Base-by-base conservation (phyloP, 2,113 vertebrate species). In the Nothocercus julius region DNA sequence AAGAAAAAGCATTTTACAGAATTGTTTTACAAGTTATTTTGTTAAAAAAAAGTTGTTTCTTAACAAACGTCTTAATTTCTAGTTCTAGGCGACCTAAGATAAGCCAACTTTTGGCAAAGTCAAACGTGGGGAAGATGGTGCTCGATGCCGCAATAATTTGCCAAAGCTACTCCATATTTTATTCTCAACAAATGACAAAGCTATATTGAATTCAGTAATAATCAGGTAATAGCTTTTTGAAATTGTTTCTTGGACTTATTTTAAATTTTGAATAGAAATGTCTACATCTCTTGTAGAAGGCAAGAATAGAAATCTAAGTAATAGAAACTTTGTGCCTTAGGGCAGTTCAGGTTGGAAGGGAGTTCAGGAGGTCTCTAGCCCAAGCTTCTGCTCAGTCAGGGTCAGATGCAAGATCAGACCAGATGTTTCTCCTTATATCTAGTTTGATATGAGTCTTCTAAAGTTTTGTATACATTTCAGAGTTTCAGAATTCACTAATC, bases 241-340 rank as follows among this genome's bases (percentile, higher is more conserved):
- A 84, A 40, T 30, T 2, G 2, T 7, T 59, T 83, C 10, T 54
- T 70, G 3, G 1, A 11, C 14, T 1, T 2, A 24, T 30, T 36
- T 6, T 34, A 38, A 19, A 19, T 81, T 84, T 54, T 32, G 28
- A 56, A 13, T 11, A 53, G 15, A 4, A 28, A 42, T 27, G 17
- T 7, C 38, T 28, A 30, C 27, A 66, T 19, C 25, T 28, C 27
- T 28, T 64, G 18, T 38, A 66, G 63, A 66, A 66, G 11, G 27
- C 27, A 22, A 27, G 38, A 66, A 16, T 34, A 42, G 38, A 66
- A 42, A 34, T 2, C 5, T 47, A 42, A 47, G 45, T 18, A 17
- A 10, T 11, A 13, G 3, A 53, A 3, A 40, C 5, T 21, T 8
- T 1, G 0, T 66, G 7, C n/a, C 8, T 27, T 1, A n/a, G 19